These are phyloP conservation scores for Atta cephalotes DNA, from an alignment of 1,140 invertebrate genomes.

Conservation along the genomic window DNA sequence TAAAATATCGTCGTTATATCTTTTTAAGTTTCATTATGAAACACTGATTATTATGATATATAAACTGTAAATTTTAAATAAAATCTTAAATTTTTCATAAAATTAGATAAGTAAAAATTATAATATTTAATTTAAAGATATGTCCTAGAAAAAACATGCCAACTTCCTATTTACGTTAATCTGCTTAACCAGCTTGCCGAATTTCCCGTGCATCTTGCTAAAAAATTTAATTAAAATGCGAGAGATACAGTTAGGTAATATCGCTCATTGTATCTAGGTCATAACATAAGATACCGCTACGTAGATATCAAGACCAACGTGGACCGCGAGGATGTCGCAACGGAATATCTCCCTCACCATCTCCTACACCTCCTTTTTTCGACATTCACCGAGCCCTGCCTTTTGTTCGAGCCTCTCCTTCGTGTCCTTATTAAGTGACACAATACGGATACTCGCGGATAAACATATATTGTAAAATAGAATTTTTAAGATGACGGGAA, in stretches of 20 bases:
- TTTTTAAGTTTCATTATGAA: not conserved
- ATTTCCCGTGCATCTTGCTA: not conserved
- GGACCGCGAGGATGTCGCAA: constrained; percentile 74
- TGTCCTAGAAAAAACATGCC: not conserved
- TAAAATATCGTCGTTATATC: not conserved
- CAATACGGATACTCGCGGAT: constrained; percentile 14
- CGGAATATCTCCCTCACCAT: constrained; percentile 68
- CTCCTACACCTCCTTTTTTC: constrained; percentile 65
- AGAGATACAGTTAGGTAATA: constrained; percentile 37
- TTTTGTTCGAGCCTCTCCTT: constrained; percentile 51
- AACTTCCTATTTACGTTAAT: not conserved
- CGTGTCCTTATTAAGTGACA: constrained; percentile 42
- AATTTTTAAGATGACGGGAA: not conserved
- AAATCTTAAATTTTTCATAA: not conserved
- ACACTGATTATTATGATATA: constrained; percentile 2
- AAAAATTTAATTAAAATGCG: constrained; percentile 26
- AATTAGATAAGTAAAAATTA: not conserved
- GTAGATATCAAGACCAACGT: constrained; percentile 73
- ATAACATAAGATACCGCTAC: constrained; percentile 41
- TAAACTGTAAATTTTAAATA: not conserved
- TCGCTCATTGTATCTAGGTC: constrained; percentile 48
- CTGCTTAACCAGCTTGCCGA: not conserved
- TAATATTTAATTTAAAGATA: not conserved
- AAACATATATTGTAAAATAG: not conserved
- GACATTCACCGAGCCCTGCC: constrained; percentile 40